phyloP scores from a whole-genome alignment of 2,888 invertebrate species.

The Andrena hattorfiana region DNA sequence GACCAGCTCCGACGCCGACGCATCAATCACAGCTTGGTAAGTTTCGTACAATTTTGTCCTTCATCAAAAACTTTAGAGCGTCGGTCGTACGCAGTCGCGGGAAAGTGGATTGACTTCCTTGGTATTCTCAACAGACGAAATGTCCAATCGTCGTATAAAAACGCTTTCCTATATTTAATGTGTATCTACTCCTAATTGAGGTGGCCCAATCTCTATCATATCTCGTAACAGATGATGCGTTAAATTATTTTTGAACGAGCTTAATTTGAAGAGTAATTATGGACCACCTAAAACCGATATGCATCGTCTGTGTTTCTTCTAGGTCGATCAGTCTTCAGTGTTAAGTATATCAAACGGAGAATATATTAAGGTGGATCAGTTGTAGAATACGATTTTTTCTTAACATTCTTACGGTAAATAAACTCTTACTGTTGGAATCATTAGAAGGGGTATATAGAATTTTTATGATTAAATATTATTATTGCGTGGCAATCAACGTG shows the following conservation, averaged over 20 bases:
- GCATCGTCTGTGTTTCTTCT: neutral
- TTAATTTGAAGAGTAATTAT: constrained; percentile 16
- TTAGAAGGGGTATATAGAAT: no score
- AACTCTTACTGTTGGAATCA: no score
- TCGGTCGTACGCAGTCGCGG: neutral
- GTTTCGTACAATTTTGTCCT: constrained; percentile 55
- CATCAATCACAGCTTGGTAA: constrained; percentile 83
- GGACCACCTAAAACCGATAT: neutral
- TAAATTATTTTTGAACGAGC: constrained; percentile 7
- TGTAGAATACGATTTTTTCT: neutral
- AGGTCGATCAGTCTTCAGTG: neutral
- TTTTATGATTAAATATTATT: no score
- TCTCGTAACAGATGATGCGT: neutral
- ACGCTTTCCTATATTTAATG: neutral
- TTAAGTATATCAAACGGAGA: no score
- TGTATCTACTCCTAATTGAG: neutral
- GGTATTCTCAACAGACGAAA: neutral
- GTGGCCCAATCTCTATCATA: neutral
- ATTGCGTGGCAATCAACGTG: no score
- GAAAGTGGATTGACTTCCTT: neutral
- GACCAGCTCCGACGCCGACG: constrained; percentile 90
- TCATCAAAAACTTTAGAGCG: constrained; percentile 7
- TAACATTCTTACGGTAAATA: no score
- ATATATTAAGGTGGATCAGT: neutral
- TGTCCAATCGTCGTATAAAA: neutral